Evolutionary conservation across 2,113 vertebrate species (phyloP).

Genomic region (Gambusia affinis): DNA sequence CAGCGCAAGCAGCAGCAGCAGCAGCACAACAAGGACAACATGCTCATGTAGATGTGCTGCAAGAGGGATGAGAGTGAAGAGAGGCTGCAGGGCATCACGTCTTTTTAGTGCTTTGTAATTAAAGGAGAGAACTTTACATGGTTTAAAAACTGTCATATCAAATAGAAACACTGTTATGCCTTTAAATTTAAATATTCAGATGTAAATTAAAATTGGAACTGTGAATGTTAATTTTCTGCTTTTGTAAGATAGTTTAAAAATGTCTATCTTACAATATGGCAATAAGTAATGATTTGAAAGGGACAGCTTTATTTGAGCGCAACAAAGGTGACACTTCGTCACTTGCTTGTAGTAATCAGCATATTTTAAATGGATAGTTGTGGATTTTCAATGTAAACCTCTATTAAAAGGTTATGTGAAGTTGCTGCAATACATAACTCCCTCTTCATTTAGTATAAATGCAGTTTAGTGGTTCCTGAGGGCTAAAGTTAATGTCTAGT

Average conservation of each 20-base stretch:
- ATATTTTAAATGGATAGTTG: too few species aligned
- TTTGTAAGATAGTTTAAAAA: not conserved
- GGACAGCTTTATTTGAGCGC: too few species aligned
- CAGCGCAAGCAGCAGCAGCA: conserved; percentile 55
- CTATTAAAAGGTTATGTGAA: too few species aligned
- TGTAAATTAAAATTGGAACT: too few species aligned
- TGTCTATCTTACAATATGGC: not conserved
- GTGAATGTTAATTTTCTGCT: too few species aligned
- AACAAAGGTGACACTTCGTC: too few species aligned
- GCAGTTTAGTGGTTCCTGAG: too few species aligned
- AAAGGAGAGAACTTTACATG: conserved; percentile 16
- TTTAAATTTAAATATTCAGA: not conserved
- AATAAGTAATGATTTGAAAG: not conserved
- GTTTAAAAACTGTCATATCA: conserved; percentile 8
- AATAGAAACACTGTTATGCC: not conserved
- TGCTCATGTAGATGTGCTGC: conserved; percentile 45
- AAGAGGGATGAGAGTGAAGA: conserved; percentile 46
- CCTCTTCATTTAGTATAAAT: too few species aligned
- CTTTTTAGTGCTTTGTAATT: conserved; percentile 33
- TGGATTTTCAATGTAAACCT: too few species aligned
- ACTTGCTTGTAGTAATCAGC: too few species aligned
- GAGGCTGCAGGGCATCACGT: conserved; percentile 47
- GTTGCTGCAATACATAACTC: too few species aligned
- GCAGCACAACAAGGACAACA: conserved; percentile 82
- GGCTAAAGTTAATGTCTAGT: too few species aligned